Conservation (phyloP, 2,888 invertebrate genomes). For the Dimorphilus gyrociliatus region DNA sequence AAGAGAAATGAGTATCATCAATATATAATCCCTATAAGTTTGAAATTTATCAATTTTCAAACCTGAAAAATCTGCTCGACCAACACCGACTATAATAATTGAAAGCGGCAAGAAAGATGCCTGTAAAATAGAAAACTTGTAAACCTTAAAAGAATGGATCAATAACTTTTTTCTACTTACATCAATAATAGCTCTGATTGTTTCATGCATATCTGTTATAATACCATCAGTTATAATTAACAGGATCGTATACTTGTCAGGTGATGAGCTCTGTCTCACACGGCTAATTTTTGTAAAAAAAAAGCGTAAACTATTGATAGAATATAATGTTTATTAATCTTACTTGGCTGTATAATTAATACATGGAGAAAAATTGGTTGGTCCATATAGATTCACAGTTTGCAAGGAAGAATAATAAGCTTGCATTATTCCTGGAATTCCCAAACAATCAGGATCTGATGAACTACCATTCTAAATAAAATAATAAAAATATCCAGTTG, state of each 20-base stretch:
- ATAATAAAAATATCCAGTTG: not conserved
- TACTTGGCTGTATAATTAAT: constrained; percentile 34
- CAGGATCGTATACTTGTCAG: constrained; percentile 42
- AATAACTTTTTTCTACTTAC: constrained; percentile 12
- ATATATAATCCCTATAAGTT: not conserved
- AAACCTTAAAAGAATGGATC: constrained; percentile 5
- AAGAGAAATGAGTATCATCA: not conserved
- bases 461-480: constrained; percentile 41
- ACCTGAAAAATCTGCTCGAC: constrained; percentile 34
- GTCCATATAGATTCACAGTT: constrained; percentile 30
- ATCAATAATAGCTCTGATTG: constrained; percentile 28
- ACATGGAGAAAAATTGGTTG: constrained; percentile 35
- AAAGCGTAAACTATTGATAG: constrained; percentile 1
- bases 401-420: constrained; percentile 27
- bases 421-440: constrained; percentile 28
- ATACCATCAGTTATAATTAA: constrained; percentile 48
- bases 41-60: constrained; percentile 5
- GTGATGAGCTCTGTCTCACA: not conserved
- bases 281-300: constrained; percentile 4
- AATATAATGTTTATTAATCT: constrained; percentile 1
- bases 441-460: constrained; percentile 40
- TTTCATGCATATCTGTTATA: constrained; percentile 44
- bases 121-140: constrained; percentile 24
- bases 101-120: constrained; percentile 34
- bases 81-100: constrained; percentile 36